Conservation (phyloP, 2,888 invertebrate species). For the Mythimna impura region DNA sequence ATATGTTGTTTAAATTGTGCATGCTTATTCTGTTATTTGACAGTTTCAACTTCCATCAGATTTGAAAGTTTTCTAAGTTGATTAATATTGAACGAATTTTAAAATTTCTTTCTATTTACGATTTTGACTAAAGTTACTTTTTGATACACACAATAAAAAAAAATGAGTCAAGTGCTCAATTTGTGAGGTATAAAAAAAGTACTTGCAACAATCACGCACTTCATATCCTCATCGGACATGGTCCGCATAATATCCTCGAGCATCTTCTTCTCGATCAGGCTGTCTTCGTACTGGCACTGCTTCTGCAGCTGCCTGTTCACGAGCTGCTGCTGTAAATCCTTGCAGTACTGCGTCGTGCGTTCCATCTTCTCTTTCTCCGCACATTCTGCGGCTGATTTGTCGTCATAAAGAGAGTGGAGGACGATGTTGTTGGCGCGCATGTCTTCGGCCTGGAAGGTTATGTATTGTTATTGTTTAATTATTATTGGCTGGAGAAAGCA, state of each 20-base stretch:
- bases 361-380: constrained; percentile 74
- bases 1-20: too few relatives aligned
- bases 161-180: too few relatives aligned
- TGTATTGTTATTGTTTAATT: not conserved
- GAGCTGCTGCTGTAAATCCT: constrained; percentile 90
- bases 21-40: too few relatives aligned
- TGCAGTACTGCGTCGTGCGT: constrained; percentile 80
- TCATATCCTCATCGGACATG: constrained; percentile 91
- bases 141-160: too few relatives aligned
- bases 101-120: too few relatives aligned
- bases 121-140: too few relatives aligned
- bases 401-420: constrained; percentile 78
- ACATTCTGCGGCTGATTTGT: constrained; percentile 78
- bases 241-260: constrained; percentile 91
- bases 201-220: constrained; percentile 72
- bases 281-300: constrained; percentile 90
- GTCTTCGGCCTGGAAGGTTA: constrained; percentile 77
- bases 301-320: constrained; percentile 87
- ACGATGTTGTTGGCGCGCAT: constrained; percentile 78
- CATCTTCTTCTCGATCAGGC: constrained; percentile 91
- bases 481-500: too few relatives aligned
- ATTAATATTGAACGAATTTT: too few relatives aligned
- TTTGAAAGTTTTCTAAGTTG: too few relatives aligned
- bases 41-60: too few relatives aligned
- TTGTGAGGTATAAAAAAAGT: too few relatives aligned